Conservation (phyloP, 1,140 invertebrate species). For the Schmidtea mediterranea region DNA sequence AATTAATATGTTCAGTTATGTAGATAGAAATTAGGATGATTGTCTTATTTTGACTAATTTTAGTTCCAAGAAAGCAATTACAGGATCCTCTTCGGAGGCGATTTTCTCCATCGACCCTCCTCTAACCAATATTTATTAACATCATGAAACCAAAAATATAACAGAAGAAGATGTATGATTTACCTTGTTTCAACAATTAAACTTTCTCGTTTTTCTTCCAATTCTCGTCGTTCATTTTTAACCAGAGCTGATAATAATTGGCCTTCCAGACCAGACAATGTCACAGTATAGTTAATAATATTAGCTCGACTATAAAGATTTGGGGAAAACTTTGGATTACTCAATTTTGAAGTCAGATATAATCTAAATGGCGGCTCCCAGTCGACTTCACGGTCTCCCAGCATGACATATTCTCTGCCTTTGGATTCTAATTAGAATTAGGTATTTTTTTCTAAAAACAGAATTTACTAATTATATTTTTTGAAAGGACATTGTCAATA, state of each 20-base stretch:
- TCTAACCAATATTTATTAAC: too few relatives aligned
- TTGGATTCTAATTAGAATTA: not conserved
- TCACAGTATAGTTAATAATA: constrained; percentile 69
- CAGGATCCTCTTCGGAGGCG: too few relatives aligned
- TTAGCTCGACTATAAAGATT: constrained; percentile 52
- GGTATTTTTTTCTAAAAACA: constrained; percentile 12
- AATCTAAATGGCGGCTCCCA: constrained; percentile 55
- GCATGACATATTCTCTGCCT: constrained; percentile 38
- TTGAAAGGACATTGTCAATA: constrained; percentile 55
- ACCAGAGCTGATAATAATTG: constrained; percentile 60
- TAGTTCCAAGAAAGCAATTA: too few relatives aligned
- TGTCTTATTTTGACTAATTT: too few relatives aligned
- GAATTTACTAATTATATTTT: constrained; percentile 45
- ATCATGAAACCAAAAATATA: too few relatives aligned
- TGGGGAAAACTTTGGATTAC: constrained; percentile 55
- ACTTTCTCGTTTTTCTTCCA: constrained; percentile 32
- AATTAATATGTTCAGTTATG: too few relatives aligned
- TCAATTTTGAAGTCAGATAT: constrained; percentile 57
- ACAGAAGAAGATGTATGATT: too few relatives aligned
- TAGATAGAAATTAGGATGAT: too few relatives aligned
- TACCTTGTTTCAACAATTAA: not conserved
- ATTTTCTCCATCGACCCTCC: too few relatives aligned
- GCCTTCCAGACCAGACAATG: constrained; percentile 50
- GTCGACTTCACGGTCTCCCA: constrained; percentile 28
- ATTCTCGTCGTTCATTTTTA: constrained; percentile 37